phyloP scores from a whole-genome alignment of 2,797 vertebrate species.

The Gila robusta region DNA sequence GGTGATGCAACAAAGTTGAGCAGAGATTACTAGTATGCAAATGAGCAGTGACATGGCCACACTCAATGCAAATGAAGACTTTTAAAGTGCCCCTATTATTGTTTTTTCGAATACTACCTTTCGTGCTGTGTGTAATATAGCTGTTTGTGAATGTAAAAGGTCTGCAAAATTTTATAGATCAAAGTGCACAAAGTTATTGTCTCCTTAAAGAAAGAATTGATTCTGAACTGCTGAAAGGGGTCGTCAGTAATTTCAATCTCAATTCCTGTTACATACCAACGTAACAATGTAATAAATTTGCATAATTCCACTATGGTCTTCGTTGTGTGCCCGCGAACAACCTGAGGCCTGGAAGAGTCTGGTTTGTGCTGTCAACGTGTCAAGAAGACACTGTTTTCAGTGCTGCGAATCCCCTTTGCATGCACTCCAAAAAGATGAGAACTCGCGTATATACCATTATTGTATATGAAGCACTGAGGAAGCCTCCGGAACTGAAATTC shows the following conservation, averaged over 20 bases:
- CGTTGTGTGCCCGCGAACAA: neutral
- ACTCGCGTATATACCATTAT: too few species aligned
- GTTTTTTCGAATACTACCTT: neutral
- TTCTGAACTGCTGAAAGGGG: neutral
- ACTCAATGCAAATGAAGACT: neutral
- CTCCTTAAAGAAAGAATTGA: neutral
- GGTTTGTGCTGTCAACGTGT: too few species aligned
- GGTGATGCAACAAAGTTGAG: constrained; percentile 6
- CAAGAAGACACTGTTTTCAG: too few species aligned
- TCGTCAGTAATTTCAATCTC: neutral
- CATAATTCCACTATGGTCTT: neutral
- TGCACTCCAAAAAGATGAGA: too few species aligned
- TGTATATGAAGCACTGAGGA: too few species aligned
- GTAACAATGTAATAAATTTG: neutral
- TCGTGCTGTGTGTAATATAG: neutral
- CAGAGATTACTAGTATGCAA: constrained; percentile 23
- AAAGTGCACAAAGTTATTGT: neutral
- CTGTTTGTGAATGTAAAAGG: neutral
- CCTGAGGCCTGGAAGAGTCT: neutral
- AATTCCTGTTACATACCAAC: neutral
- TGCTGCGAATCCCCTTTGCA: too few species aligned
- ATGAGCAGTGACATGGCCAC: constrained; percentile 15
- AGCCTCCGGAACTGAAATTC: too few species aligned
- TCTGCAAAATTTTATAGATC: neutral
- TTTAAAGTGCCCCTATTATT: neutral